phyloP scores from a whole-genome alignment of 1,140 invertebrate genomes.

The Sweltsa coloradensis region DNA sequence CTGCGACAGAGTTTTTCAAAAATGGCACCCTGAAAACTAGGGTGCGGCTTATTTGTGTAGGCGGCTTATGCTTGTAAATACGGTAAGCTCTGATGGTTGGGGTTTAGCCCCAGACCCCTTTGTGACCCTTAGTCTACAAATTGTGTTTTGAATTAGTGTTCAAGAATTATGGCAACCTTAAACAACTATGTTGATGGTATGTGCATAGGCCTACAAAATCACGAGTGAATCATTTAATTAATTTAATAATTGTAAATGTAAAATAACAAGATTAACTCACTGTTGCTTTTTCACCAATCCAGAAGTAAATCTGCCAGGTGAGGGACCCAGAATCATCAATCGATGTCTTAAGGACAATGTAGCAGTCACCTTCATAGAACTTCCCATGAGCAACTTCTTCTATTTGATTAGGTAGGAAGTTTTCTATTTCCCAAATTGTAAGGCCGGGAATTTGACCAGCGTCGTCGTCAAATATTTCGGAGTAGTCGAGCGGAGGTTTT shows the following conservation, averaged over 20 bases:
- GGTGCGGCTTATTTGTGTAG: too few relatives aligned
- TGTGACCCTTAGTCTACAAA: too few relatives aligned
- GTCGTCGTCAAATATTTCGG: conserved; percentile 97
- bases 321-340: conserved; percentile 77
- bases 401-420: conserved; percentile 92
- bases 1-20: too few relatives aligned
- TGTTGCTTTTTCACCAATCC: conserved; percentile 94
- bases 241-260: not conserved
- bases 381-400: conserved; percentile 88
- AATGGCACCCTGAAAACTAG: too few relatives aligned
- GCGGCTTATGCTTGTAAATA: too few relatives aligned
- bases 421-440: conserved; percentile 96
- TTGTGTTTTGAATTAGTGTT: too few relatives aligned
- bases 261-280: conserved; percentile 37
- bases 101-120: too few relatives aligned
- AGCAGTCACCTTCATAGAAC: conserved; percentile 99
- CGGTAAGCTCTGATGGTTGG: too few relatives aligned
- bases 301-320: conserved; percentile 95
- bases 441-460: conserved; percentile 83
- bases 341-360: conserved; percentile 89
- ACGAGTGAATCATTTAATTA: not conserved
- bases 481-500: conserved; percentile 95
- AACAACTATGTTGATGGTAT: too few relatives aligned
- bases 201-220: not conserved
- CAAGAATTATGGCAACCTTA: too few relatives aligned